Base-by-base conservation (phyloP, 2,797 vertebrate genomes). In the Pelobates cultripes region DNA sequence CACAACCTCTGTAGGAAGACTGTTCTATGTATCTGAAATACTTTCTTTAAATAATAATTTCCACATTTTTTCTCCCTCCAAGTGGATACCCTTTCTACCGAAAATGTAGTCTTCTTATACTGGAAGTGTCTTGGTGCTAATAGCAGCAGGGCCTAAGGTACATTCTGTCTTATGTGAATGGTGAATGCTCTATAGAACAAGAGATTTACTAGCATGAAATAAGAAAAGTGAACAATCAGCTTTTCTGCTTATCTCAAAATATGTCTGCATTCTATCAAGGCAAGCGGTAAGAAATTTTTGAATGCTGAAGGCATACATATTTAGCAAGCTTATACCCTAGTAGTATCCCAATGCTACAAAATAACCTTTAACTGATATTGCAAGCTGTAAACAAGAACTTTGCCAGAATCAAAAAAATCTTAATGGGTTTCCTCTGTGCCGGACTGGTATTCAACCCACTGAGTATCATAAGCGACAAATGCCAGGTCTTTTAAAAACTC, bases 361-460 rank as follows among this genome's bases (percentile, higher is more conserved):
- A 77, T 82, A 82, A 82, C 74, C 75, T 82, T 68, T 43, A 77
- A 77, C 74, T 77, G 75, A 82, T 77, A 77, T 73, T 82, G 73
- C 74, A 67, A 51, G 60, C 75, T 66, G 69, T 77, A 82, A 82
- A 82, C 80, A 82, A 77, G 80, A 45, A 73, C 64, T 67, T 40
- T 67, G 74, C 80, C 75, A 82, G 75, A 47, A 72, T 43, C 12
- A 60, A 9, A 69, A 63, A 17, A 57, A 61, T 71, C 63, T 67
- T 64, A 64, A 77, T 70, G 80, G 45, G 75, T 77, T 81, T 81
- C 43, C 70, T 81, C 47, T 47, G 70, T 82, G 74, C 80, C 80
- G 57, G 69, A 28, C 45, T 82, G 80, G 80, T 67, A 72, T 60
- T 47, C 17, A 68, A 82, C 77, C 77, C 69, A 40, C 44, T 28